phyloP scores from a whole-genome alignment of 2,888 invertebrate species.

The Tenthredo amoena region DNA sequence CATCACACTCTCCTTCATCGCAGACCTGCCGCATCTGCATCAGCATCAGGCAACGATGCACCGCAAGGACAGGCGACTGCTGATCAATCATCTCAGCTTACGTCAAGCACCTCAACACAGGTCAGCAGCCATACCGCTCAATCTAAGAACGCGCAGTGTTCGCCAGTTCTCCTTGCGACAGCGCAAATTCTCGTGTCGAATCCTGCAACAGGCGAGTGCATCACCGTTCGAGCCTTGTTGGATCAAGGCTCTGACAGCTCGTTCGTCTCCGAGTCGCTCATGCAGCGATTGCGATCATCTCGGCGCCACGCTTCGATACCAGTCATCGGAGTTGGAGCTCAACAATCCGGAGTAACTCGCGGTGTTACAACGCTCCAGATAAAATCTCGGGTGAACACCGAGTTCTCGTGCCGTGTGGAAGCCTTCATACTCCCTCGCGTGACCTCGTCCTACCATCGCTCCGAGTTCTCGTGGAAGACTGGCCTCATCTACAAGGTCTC shows the following conservation, averaged over 20 bases:
- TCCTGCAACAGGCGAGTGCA: not conserved
- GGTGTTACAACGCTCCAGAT: conserved; percentile 10
- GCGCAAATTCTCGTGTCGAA: not conserved
- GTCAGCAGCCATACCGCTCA: conserved; percentile 2
- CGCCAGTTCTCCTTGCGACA: conserved; percentile 5
- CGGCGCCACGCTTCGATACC: too few relatives aligned
- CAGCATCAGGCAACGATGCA: not conserved
- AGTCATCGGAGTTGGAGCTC: too few relatives aligned
- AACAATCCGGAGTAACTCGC: conserved; percentile 40
- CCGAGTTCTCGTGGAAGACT: conserved; percentile 41
- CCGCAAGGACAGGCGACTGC: not conserved
- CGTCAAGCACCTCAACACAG: not conserved
- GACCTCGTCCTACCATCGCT: conserved; percentile 52
- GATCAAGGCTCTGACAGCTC: not conserved
- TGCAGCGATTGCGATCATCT: too few relatives aligned
- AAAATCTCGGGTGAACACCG: conserved; percentile 4
- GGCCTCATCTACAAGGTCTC: conserved; percentile 47
- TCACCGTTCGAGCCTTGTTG: conserved; percentile 16
- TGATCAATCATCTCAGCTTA: not conserved
- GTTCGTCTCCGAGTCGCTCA: too few relatives aligned
- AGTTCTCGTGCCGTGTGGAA: conserved; percentile 40
- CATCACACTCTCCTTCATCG: conserved; percentile 19
- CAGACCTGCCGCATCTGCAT: not conserved
- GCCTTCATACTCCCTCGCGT: conserved; percentile 49
- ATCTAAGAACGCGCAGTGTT: not conserved